Base-by-base conservation (phyloP, 2,797 vertebrate species). In the Lepus oiostolus region DNA sequence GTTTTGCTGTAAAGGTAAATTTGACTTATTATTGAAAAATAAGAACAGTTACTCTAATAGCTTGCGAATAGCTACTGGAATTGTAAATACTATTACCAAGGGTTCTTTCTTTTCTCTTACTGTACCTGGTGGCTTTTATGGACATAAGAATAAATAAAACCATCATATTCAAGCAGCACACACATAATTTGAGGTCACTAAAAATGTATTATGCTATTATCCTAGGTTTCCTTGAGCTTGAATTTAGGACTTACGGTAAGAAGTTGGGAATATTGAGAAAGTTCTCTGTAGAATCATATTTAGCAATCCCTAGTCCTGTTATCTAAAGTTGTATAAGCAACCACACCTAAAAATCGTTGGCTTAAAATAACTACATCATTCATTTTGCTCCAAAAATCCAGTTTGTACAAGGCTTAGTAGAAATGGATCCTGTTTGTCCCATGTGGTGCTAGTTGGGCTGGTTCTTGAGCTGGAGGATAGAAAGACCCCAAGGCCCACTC, bases 21-120 rank as follows among this genome's bases (percentile, higher is more conserved):
- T 93, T 96, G 58, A 47, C 52, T 83, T 92, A 91, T 84, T 70
- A 84, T 35, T 90, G 65, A 94, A 97, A 95, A 95, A 95, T 93
- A 91, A 32, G 38, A 85, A 88, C 22, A 90, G 35, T 58, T 54
- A 76, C 70, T 60, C 65, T 82, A 92, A 87, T 6, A 83, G 65
- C 30, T 87, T 85, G 22, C 35, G 67, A n/a, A 65, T 79, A 92
- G 80, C 68, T 95, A 90, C 82, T 91, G 74, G 52, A 94, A 92
- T 75, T 85, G 6, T 84, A 91, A 95, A 94, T 71, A 89, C 38
- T 81, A 71, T 84, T 17, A 82, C 65, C 26, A 85, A 96, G 82
- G 2, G 4, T 93, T 89, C 60, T 94, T 94, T 60, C 86, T 90
- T 81, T 89, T 95, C 88, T 72, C 74, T 91, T 71, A 86, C 85